Base-by-base conservation (phyloP, 2,888 invertebrate genomes). In the Teinopalpus imperialis region DNA sequence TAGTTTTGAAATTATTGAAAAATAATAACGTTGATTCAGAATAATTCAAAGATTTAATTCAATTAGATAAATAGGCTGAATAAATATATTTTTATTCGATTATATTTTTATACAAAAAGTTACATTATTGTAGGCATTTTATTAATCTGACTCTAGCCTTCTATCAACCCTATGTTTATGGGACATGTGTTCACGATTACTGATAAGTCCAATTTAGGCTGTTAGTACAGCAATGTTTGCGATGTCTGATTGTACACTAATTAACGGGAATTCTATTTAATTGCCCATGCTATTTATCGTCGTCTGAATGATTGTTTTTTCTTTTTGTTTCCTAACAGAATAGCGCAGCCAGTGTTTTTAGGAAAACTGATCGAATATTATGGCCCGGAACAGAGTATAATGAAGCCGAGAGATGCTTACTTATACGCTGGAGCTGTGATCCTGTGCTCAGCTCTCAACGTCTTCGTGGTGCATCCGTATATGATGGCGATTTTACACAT, bases 401-500 rank as follows among this genome's bases (percentile, higher is more conserved):
- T 88, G 52, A 67, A 68, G 8, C 64, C 79, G 30, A 66, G 83
- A 1, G 89, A 93, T 14, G 96, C 97, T 0, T 95, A 94, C 69
- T 72, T 94, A 35, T 95, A 94, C 71, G 95, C 96, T 0, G 90
- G 86, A 0, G 93, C 92, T 2, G 92, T 97, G 18, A 91, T 95
- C 7, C 59, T 93, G 9, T 94, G 94, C 62, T 95, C 95, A 0
- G 92, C 93, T 0, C 66, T 94, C 32, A 94, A 94, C 63, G 92
- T 96, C 13, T 85, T 96, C 56, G 86, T 94, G n/a, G 93, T 95
- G 53, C 98, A 98, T 81, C 95, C 96, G 0, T 96, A 95, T 69
- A 96, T 97, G 93, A 92, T 97, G 90, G 93, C 93, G 9, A 91
- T 95, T 8, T 89, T 94, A 41, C 93, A 95, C 61, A 90, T 95